Evolutionary conservation across 2,113 vertebrate species (phyloP).

Genomic region (Empidonax alnorum): DNA sequence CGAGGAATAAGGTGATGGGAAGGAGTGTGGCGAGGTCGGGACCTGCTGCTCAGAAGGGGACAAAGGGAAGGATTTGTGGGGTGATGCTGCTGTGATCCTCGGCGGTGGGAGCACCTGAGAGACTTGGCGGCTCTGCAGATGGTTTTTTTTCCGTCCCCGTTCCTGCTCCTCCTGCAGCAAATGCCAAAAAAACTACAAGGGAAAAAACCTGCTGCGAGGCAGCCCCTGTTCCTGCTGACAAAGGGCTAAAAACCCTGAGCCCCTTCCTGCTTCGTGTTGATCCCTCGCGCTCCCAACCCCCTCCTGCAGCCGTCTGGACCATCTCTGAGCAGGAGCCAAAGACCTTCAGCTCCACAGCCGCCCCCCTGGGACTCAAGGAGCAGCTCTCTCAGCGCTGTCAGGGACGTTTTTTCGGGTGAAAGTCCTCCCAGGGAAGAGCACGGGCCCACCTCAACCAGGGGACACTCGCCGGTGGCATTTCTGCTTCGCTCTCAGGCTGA

Average conservation of each 20-base stretch:
- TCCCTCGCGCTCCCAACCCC: background rate
- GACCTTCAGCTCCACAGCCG: background rate
- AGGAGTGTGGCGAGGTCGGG: background rate
- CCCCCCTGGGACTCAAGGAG: background rate
- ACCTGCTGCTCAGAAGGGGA: background rate
- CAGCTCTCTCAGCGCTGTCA: background rate
- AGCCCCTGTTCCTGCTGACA: constrained; percentile 24
- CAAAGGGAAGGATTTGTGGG: background rate
- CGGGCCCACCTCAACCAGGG: background rate
- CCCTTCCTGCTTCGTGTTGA: background rate
- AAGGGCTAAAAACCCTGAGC: constrained; percentile 39
- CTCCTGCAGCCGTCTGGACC: background rate
- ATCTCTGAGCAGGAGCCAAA: rapidly evolving
- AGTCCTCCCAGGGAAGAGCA: background rate
- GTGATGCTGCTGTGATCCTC: background rate
- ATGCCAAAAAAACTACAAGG: constrained; percentile 45
- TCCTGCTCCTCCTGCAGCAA: background rate
- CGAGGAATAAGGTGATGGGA: background rate
- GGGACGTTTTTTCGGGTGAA: background rate
- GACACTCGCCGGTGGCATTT: background rate
- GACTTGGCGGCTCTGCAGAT: background rate
- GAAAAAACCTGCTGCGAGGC: background rate
- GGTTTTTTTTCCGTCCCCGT: background rate
- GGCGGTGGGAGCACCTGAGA: background rate
- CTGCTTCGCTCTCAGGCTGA: background rate